Conservation (phyloP, 1,140 invertebrate species). For the Cydia strobilella region DNA sequence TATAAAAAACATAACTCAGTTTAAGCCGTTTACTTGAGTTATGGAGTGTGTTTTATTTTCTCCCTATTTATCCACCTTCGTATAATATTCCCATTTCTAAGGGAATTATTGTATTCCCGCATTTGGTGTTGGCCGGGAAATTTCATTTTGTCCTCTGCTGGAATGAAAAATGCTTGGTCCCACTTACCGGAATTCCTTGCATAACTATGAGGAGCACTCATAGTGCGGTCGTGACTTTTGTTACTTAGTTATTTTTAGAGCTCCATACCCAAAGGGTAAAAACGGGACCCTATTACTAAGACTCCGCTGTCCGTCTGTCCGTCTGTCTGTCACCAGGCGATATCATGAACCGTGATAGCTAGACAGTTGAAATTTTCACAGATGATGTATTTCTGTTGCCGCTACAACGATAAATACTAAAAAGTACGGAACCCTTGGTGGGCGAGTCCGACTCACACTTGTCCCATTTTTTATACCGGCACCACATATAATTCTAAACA, state of each 20-base stretch:
- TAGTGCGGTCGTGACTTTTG: neutral
- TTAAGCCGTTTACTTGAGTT: conserved; percentile 22
- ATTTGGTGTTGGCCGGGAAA: conserved; percentile 15
- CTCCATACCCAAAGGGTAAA: too few relatives aligned
- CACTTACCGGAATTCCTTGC: conserved; percentile 22
- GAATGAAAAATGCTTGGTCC: conserved; percentile 30
- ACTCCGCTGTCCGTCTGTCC: too few relatives aligned
- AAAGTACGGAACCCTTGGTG: too few relatives aligned
- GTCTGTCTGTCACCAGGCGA: too few relatives aligned
- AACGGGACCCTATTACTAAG: too few relatives aligned
- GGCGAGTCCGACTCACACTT: too few relatives aligned
- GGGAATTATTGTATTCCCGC: conserved; percentile 27
- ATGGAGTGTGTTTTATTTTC: conserved; percentile 29
- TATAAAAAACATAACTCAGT: neutral
- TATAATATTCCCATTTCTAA: conserved; percentile 26
- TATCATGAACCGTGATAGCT: too few relatives aligned
- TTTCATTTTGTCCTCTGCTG: conserved; percentile 24
- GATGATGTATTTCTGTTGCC: too few relatives aligned
- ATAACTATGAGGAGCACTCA: neutral
- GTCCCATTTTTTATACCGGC: too few relatives aligned
- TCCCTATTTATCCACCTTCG: conserved; percentile 27
- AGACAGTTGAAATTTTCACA: too few relatives aligned
- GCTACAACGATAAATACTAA: too few relatives aligned
- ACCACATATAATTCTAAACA: too few relatives aligned
- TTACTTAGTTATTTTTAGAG: neutral